phyloP scores from a whole-genome alignment of 2,113 vertebrate genomes.

The Chionis minor region DNA sequence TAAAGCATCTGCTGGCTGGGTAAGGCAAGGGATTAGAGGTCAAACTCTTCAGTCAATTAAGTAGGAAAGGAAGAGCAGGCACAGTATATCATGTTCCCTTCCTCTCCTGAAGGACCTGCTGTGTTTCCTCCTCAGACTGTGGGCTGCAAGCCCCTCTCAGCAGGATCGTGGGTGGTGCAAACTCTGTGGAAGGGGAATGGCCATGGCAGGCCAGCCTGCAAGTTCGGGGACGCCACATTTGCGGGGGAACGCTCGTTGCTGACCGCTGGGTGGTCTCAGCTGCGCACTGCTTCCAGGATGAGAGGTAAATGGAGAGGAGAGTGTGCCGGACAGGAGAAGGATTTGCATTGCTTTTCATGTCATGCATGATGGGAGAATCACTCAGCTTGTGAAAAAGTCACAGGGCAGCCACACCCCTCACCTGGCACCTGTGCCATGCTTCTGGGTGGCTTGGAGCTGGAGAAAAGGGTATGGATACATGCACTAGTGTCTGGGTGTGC shows the following conservation, averaged over 20 bases:
- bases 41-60: not conserved
- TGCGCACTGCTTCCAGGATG: slow-evolving; percentile 91
- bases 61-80: not conserved
- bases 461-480: not conserved
- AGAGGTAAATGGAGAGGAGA: slow-evolving; percentile 71
- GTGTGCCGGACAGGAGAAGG: not conserved
- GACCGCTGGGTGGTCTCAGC: slow-evolving; percentile 91
- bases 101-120: not conserved
- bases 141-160: slow-evolving; percentile 82
- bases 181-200: slow-evolving; percentile 89
- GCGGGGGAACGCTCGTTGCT: slow-evolving; percentile 86
- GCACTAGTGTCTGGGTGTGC: not conserved
- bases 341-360: not conserved
- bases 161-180: slow-evolving; percentile 83
- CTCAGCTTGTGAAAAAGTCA: not conserved
- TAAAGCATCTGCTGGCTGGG: not conserved
- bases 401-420: not conserved
- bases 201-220: slow-evolving; percentile 95
- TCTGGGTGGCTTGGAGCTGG: not conserved
- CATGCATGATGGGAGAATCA: not conserved
- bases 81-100: not conserved
- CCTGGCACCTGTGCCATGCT: not conserved
- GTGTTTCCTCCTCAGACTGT: slow-evolving; percentile 77
- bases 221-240: slow-evolving; percentile 84
- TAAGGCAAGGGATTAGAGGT: not conserved